Evolutionary conservation across 1,140 invertebrate genomes (phyloP).

Genomic region (Proctacanthus coquilletti): DNA sequence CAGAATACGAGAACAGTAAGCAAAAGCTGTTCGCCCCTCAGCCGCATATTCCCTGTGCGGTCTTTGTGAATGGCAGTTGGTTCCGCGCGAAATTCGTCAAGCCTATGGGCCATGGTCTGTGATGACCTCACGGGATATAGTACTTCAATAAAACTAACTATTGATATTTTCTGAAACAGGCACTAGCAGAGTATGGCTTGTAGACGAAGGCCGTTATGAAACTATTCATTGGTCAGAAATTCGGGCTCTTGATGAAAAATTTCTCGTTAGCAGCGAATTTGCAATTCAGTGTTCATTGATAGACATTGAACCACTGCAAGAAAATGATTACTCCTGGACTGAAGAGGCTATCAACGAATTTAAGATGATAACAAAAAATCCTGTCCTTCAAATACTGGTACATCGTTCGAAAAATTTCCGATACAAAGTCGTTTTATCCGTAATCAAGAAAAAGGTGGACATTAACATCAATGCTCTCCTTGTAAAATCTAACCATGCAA

Average conservation of each 20-base stretch:
- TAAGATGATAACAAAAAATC: slow-evolving; percentile 15
- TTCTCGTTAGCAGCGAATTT: slow-evolving; percentile 9
- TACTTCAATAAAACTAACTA: no score
- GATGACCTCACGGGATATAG: no score
- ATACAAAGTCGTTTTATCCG: slow-evolving; percentile 11
- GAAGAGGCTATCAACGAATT: slow-evolving; percentile 10
- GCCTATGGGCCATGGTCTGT: no score
- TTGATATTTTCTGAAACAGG: no score
- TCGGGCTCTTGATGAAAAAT: slow-evolving; percentile 10
- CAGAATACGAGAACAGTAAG: slow-evolving; percentile 9
- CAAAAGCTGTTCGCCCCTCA: not conserved
- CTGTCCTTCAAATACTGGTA: slow-evolving; percentile 13
- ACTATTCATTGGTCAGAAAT: slow-evolving; percentile 13
- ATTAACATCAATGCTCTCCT: slow-evolving; percentile 14
- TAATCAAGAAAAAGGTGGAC: slow-evolving; percentile 8
- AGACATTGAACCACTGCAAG: slow-evolving; percentile 18
- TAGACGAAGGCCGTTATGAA: slow-evolving; percentile 14
- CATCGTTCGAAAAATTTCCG: slow-evolving; percentile 1
- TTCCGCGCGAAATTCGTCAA: slow-evolving; percentile 10
- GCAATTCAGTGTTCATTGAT: slow-evolving; percentile 15
- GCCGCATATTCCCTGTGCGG: slow-evolving; percentile 11
- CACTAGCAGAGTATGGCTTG: slow-evolving; percentile 15
- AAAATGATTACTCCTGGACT: slow-evolving; percentile 16
- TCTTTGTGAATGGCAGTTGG: slow-evolving; percentile 12
- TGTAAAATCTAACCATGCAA: slow-evolving; percentile 12